Percentiles rank a stretch among this genome's conserved stretches.
Evolutionary conservation across 2,888 invertebrate species (phyloP).

Genomic region (Cryptocephalus moraei): DNA sequence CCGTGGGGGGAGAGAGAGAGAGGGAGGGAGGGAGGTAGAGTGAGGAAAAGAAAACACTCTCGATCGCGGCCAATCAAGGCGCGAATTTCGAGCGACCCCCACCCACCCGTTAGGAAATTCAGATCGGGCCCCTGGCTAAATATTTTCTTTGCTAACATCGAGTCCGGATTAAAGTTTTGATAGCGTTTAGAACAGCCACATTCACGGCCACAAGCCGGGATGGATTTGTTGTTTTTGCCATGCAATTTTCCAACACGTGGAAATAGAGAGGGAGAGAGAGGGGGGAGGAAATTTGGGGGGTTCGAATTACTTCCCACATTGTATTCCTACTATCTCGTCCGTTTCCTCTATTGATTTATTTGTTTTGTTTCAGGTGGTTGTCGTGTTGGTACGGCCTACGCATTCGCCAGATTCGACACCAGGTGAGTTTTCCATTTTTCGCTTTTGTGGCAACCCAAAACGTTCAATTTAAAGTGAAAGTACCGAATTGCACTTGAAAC

Average conservation of each 20-base stretch:
- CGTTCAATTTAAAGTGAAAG: too few species aligned
- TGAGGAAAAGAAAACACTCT: background rate
- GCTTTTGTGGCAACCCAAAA: too few species aligned
- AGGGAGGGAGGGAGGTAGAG: background rate
- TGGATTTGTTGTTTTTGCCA: conserved; percentile 24
- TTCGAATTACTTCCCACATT: too few species aligned
- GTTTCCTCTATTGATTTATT: too few species aligned
- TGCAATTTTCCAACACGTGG: background rate
- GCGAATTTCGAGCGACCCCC: background rate
- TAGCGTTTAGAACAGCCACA: conserved; percentile 22
- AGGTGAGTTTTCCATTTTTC: too few species aligned
- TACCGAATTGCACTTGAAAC: too few species aligned
- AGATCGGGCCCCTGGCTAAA: conserved; percentile 35
- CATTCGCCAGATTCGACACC: too few species aligned
- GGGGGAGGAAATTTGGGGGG: too few species aligned
- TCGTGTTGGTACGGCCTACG: too few species aligned
- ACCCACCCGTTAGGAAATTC: background rate
- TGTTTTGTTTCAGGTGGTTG: too few species aligned
- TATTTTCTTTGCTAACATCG: conserved; percentile 41
- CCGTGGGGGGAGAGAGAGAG: background rate
- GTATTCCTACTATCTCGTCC: too few species aligned
- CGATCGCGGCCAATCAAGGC: background rate
- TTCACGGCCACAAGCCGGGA: conserved; percentile 15
- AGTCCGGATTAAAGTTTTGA: conserved; percentile 36
- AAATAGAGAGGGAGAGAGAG: background rate